Evolutionary conservation across 1,140 invertebrate species (phyloP), one percentile per base, ranked within the genome.

Genomic region (Condylostylus longicornis): DNA sequence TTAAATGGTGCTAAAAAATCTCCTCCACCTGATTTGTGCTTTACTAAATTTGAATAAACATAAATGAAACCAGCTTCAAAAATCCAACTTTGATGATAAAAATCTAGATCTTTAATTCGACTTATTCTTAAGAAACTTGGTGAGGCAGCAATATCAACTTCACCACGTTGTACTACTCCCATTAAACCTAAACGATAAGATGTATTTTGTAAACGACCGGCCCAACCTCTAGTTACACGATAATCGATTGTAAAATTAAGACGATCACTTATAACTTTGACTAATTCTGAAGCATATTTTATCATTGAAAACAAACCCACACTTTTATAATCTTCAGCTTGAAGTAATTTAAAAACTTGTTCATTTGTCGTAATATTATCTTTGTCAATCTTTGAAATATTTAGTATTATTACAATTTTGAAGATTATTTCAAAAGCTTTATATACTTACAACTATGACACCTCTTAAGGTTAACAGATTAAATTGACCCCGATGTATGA

Each of bases 181-280:
- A 58, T 21, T 5, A 55, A 39, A 0, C 55, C 55, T 9, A 58
- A 36, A 0, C 55, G 51, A 36, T 51, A 58, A 3, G 41, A 46
- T 8, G 47, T 43, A 30, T 53, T 54, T 13, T 46, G 50, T 23
- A 58, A 37, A 21, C 50, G 38, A 2, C 55, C 55, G 31, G 55
- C 55, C 55, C 55, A 58, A n/a, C 54, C 55, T 9, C 54, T 41
- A 8, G 55, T 48, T 33, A 56, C 53, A 7, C 55, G 54, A 37
- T 56, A 58, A 8, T 47, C 46, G 5, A 58, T 49, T 2, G 42
- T 46, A n/a, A 58, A 58, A 27, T 58, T 58, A 5, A 56, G 53
- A 1, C 42, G 45, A 23, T 58, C 48, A 8, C 42, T 32, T 10
- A 58, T 40, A 30, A 58, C 37, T 18, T 35, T 33, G 4, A 53